A percentile compares a stretch with the other conserved stretches of the same genome.
Evolutionary conservation across 2,888 invertebrate species (phyloP).

Genomic region (Phyllotreta striolata): DNA sequence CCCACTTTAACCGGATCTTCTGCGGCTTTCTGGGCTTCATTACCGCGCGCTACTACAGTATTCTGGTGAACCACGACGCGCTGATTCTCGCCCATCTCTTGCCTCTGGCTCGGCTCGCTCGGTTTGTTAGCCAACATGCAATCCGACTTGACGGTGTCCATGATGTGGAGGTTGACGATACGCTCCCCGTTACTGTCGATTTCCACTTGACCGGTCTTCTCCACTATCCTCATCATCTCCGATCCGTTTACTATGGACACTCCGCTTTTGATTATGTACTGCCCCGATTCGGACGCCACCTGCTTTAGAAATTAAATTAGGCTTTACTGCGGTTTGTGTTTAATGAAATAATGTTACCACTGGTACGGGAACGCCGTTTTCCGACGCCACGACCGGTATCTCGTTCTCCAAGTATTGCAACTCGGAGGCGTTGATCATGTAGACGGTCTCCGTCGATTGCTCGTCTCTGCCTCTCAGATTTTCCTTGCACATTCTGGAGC

Average conservation of each 20-base stretch:
- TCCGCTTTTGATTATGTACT: conserved; percentile 51
- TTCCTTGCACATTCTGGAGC: conserved; percentile 37
- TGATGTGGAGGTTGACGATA: conserved; percentile 51
- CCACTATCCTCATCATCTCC: conserved; percentile 49
- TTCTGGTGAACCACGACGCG: conserved; percentile 48
- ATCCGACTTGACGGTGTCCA: conserved; percentile 48
- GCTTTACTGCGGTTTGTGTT: background rate
- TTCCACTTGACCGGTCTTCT: conserved; percentile 43
- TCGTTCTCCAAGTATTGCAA: conserved; percentile 52
- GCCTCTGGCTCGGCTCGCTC: conserved; percentile 36
- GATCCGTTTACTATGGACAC: conserved; percentile 47
- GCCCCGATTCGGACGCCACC: conserved; percentile 49
- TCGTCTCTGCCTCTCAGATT: conserved; percentile 41
- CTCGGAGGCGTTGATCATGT: conserved; percentile 51
- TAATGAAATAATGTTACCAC: conserved; percentile 38
- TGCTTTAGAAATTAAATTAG: conserved; percentile 29
- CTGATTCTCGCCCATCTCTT: conserved; percentile 31
- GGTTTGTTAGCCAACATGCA: conserved; percentile 47
- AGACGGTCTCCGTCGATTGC: conserved; percentile 45
- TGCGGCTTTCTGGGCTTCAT: conserved; percentile 21
- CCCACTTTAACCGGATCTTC: conserved; percentile 31
- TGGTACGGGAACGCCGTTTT: conserved; percentile 42
- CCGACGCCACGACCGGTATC: conserved; percentile 47
- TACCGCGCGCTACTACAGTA: conserved; percentile 38
- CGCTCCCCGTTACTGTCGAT: conserved; percentile 43